These are phyloP conservation scores for Pachyrhynchus sulphureomaculatus DNA, from an alignment of 1,140 invertebrate species.

Conservation along the genomic window DNA sequence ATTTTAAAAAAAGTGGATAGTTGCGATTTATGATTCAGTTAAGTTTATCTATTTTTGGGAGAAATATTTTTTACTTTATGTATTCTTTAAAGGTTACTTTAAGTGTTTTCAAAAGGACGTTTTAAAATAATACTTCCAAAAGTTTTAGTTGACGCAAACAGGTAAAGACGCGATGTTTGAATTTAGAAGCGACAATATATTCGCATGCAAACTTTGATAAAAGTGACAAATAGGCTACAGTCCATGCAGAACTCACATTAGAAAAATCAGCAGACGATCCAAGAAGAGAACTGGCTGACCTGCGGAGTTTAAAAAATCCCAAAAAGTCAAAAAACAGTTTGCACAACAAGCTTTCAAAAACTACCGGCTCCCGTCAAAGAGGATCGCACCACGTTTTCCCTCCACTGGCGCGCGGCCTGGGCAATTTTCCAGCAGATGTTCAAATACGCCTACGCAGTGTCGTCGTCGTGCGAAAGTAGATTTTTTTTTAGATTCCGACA, in stretches of 20 bases:
- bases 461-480: conserved; percentile 17
- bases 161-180: no score
- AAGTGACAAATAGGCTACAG: not conserved
- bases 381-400: conserved; percentile 10
- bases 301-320: conserved; percentile 1
- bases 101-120: no score
- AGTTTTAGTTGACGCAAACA: no score
- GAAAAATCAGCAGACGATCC: not conserved
- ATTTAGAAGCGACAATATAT: no score
- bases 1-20: no score
- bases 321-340: conserved; percentile 8
- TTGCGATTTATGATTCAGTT: no score
- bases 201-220: not conserved
- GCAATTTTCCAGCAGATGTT: conserved; percentile 15
- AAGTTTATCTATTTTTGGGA: no score
- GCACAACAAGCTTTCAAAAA: conserved; percentile 8
- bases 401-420: not conserved
- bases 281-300: not conserved
- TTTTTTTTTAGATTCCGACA: conserved; percentile 19
- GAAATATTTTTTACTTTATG: no score
- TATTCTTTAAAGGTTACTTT: no score
- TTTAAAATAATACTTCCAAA: no score
- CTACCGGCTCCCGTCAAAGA: conserved; percentile 10
- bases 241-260: not conserved
- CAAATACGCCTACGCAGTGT: conserved; percentile 13